phyloP scores from a whole-genome alignment of 2,888 invertebrate species.

The Nomada fucata region DNA sequence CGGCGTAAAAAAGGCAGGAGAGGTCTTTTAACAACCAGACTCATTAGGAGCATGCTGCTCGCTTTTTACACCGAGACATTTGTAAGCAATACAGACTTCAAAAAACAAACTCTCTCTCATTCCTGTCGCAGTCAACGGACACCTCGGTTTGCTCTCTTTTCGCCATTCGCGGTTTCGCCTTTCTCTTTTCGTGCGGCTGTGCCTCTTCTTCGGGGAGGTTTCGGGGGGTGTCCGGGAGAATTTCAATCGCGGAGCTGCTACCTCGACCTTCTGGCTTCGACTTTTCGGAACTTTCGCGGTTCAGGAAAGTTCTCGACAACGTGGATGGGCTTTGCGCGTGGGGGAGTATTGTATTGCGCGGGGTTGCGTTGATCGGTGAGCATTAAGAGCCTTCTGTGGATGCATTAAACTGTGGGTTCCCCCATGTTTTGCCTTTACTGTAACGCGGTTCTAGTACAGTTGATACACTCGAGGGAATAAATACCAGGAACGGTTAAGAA shows the following conservation, averaged over 20 bases:
- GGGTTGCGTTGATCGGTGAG: no score
- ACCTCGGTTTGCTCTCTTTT: constrained; percentile 66
- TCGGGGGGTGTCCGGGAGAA: constrained; percentile 78
- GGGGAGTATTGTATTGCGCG: no score
- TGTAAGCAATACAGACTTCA: constrained; percentile 83
- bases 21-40: constrained; percentile 83
- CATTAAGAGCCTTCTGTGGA: no score
- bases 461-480: no score
- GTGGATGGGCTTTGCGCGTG: no score
- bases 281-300: background rate
- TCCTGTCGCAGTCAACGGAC: constrained; percentile 71
- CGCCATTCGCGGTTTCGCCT: constrained; percentile 52
- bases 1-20: constrained; percentile 71
- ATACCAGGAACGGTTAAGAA: no score
- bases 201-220: constrained; percentile 52
- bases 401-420: no score
- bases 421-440: no score
- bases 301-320: background rate
- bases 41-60: constrained; percentile 81
- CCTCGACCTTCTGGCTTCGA: constrained; percentile 13
- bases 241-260: constrained; percentile 69
- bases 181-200: constrained; percentile 34
- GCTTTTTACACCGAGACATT: constrained; percentile 83
- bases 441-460: no score
- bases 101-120: constrained; percentile 75